Evolutionary conservation across 2,888 invertebrate species (phyloP).

Genomic region (Ophion ellenae): DNA sequence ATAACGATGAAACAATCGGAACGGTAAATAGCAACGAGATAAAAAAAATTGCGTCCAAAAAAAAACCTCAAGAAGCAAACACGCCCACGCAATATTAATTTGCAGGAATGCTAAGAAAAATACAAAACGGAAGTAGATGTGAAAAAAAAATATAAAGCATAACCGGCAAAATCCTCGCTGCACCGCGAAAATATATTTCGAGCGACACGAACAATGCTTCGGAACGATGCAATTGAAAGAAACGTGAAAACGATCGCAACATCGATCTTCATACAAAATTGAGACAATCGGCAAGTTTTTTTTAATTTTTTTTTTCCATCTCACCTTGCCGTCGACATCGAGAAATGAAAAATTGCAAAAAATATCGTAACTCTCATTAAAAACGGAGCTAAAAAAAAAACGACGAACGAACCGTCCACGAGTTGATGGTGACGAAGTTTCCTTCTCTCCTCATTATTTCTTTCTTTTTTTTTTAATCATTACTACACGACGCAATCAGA

Average conservation of each 20-base stretch:
- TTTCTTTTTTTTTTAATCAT: slow-evolving; percentile 48
- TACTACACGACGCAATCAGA: slow-evolving; percentile 24
- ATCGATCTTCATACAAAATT: not conserved
- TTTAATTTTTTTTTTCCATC: not conserved
- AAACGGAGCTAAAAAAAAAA: slow-evolving; percentile 50
- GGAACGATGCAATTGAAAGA: not conserved
- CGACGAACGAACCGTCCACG: slow-evolving; percentile 61
- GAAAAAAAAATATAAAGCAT: not conserved
- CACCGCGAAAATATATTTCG: slow-evolving; percentile 60
- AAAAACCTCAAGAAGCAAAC: not conserved
- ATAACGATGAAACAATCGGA: slow-evolving; percentile 5
- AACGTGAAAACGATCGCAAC: not conserved
- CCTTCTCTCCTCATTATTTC: slow-evolving; percentile 29
- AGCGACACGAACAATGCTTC: slow-evolving; percentile 61
- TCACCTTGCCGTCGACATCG: slow-evolving; percentile 30
- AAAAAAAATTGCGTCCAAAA: slow-evolving; percentile 3
- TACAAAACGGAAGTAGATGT: slow-evolving; percentile 1
- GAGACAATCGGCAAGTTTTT: not conserved
- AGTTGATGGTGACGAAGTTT: slow-evolving; percentile 53
- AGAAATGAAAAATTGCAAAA: slow-evolving; percentile 35
- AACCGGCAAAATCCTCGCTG: slow-evolving; percentile 48
- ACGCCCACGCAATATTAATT: slow-evolving; percentile 1
- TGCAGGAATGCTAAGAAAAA: not conserved
- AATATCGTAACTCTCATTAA: slow-evolving; percentile 35
- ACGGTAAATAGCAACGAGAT: slow-evolving; percentile 7